These are phyloP conservation scores for Geodia barretti DNA, from an alignment of 37 sponge, comb jelly and placozoan genomes.

Conservation along the genomic window DNA sequence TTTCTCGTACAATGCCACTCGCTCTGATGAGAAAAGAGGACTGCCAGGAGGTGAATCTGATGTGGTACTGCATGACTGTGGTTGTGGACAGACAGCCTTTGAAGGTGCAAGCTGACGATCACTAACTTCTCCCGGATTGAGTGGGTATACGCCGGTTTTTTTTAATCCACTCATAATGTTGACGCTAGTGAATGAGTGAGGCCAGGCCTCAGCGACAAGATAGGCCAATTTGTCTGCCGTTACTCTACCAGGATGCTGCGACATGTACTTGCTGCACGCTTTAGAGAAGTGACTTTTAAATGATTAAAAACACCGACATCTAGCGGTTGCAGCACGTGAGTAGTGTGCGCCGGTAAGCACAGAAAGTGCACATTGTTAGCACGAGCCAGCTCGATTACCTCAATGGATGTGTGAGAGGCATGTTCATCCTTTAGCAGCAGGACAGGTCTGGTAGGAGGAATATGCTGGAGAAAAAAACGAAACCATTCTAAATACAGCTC, in stretches of 20 bases:
- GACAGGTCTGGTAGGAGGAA: conserved; percentile 61
- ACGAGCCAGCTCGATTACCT: conserved; percentile 67
- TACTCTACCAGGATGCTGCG: conserved; percentile 47
- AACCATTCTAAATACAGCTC: conserved; percentile 57
- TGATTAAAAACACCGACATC: conserved; percentile 69
- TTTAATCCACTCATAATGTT: conserved; percentile 67
- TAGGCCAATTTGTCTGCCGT: conserved; percentile 43
- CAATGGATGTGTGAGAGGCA: conserved; percentile 50
- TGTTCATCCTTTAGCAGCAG: conserved; percentile 68
- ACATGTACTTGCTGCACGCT: conserved; percentile 41
- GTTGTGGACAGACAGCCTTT: conserved; percentile 26
- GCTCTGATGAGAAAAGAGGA: conserved; percentile 1
- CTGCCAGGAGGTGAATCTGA: neutral
- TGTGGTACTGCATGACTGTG: neutral
- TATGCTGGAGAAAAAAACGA: conserved; percentile 40
- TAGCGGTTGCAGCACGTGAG: conserved; percentile 65
- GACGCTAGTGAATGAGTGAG: conserved; percentile 30
- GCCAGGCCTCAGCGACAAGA: conserved; percentile 42
- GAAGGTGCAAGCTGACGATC: conserved; percentile 68
- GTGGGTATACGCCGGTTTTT: conserved; percentile 50
- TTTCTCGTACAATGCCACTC: no score
- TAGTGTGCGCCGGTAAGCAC: conserved; percentile 66
- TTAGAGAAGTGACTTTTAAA: conserved; percentile 50
- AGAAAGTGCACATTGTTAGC: conserved; percentile 49
- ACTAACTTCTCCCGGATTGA: conserved; percentile 49